Evolutionary conservation across 2,888 invertebrate species (phyloP), one percentile per base, ranked within the genome.

Genomic region (Thereva nobilitata): DNA sequence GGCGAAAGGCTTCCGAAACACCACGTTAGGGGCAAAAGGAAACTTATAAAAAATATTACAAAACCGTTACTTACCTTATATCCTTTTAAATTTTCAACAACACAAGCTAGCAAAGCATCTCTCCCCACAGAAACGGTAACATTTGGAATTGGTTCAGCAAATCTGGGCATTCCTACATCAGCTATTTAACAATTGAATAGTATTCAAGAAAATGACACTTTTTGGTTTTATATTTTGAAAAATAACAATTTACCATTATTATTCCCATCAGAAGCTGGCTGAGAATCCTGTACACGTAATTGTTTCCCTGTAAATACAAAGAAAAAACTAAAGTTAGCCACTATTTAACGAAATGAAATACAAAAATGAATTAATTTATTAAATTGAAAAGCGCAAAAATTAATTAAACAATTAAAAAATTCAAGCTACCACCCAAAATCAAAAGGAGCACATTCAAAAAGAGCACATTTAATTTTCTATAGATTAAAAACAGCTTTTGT

Each of bases 131-230:
- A 92, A 72, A 93, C 93, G 34, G 95, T 95, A 72, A 94, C 92
- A 82, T 95, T 95, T 59, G 91, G 89, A 74, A 95, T 92, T 59
- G 91, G 90, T 78, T 93, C 94, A 71, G 92, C 91, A 79, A 95
- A 94, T 75, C 89, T 87, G 67, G 95, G 95, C 79, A 90, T 76
- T 67, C 77, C 79, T 41, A 72, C 71, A 71, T 80, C 80, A 80
- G 38, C 5, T 44, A 59, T 35, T 55, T 56, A 55, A 67, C 6
- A 42, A 35, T 61, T 45, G 23, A 54, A 4, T 6, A 40, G 10
- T 38, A 12, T 5, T 41, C 53, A 57, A 50, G 57, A 56, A 49
- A 38, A 37, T 1, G n/a, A 10, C 7, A 10, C 23, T 23, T 23
- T 23, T 23, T 23, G 1, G 23, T 23, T 2, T 23, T 23, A 23